Base-by-base conservation (phyloP, 2,797 vertebrate species). In the Tenualosa thibaudeaui region DNA sequence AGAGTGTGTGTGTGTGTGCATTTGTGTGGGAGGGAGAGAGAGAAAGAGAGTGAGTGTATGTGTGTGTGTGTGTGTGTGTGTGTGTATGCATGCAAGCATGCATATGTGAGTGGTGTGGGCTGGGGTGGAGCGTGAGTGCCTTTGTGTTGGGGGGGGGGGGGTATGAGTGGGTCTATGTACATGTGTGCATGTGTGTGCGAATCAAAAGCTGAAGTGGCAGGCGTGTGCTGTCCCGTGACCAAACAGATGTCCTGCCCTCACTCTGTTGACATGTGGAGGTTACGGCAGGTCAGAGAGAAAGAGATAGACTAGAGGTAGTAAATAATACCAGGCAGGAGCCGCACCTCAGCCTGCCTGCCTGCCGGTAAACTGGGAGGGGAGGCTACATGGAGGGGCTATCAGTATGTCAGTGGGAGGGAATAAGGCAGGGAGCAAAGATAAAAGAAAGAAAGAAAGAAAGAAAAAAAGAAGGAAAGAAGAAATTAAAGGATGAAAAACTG, bases 211-310 rank as follows among this genome's bases (percentile, higher is more conserved):
- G 90, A 75, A 93, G 92, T 88, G 81, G 0, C 86, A 92, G 86
- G 81, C 82, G 24, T 71, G 87, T 90, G 90, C 86, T 92, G 91
- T 90, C 89, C 82, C 88, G 91, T 92, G 92, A 93, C 92, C 92
- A 89, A 91, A 85, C 87, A 88, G 92, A 91, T 92, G 91, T 91
- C 90, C 89, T 95, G 93, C 90, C 92, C 85, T 87, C 87, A 90
- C 92, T 94, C 92, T 85, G 92, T 95, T 96, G 94, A 94, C 92
- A 90, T 88, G 89, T 86, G 9, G 90, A 92, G 91, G 92, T 95
- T 92, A 95, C 91, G 84, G 94, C 93, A 94, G 93, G 94, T 90
- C 92, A 94, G 50, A 86, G 92, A 85, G 86, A 86, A 88, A 91
- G 90, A 92, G 87, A 90, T 87, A 86, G 88, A 90, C 86, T 19